Conservation (phyloP, 1,140 invertebrate genomes). For the Aradophagus sp. region DNA sequence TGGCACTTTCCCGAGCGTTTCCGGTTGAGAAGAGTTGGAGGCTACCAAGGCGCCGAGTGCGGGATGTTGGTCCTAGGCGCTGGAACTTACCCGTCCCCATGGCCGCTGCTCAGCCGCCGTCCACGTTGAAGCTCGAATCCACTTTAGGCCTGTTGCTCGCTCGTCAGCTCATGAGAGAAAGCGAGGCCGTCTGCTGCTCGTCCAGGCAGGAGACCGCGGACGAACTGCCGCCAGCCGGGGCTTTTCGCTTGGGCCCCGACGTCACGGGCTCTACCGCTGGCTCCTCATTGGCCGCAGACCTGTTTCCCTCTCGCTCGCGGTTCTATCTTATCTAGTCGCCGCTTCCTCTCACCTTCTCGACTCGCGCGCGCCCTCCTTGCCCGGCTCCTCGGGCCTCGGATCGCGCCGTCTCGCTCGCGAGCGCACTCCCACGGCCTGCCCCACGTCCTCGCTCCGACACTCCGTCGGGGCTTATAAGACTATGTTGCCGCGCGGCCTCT, state of each 20-base stretch:
- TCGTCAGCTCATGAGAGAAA: constrained; percentile 58
- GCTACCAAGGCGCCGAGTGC: too few relatives aligned
- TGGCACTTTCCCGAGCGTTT: too few relatives aligned
- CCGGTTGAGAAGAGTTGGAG: too few relatives aligned
- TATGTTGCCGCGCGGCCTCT: too few relatives aligned
- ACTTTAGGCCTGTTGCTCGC: constrained; percentile 58
- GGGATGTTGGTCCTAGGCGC: too few relatives aligned
- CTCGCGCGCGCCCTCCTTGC: too few relatives aligned
- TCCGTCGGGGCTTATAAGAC: too few relatives aligned
- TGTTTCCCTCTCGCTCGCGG: constrained; percentile 47
- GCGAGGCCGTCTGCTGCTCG: constrained; percentile 57
- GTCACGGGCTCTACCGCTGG: constrained; percentile 47
- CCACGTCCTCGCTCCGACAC: too few relatives aligned
- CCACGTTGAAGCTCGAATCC: constrained; percentile 63
- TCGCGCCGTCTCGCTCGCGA: too few relatives aligned
- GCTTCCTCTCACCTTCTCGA: too few relatives aligned
- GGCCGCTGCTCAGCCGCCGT: constrained; percentile 68
- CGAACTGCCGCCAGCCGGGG: constrained; percentile 66
- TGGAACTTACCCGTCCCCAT: constrained; percentile 74
- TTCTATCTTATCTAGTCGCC: constrained; percentile 46
- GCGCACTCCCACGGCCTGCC: too few relatives aligned
- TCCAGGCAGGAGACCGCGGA: constrained; percentile 71
- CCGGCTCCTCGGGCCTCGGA: too few relatives aligned
- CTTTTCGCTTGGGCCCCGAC: constrained; percentile 64
- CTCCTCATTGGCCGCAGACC: constrained; percentile 41